Evolutionary conservation across 2,797 vertebrate genomes (phyloP).

Genomic region (Dallia pectoralis): DNA sequence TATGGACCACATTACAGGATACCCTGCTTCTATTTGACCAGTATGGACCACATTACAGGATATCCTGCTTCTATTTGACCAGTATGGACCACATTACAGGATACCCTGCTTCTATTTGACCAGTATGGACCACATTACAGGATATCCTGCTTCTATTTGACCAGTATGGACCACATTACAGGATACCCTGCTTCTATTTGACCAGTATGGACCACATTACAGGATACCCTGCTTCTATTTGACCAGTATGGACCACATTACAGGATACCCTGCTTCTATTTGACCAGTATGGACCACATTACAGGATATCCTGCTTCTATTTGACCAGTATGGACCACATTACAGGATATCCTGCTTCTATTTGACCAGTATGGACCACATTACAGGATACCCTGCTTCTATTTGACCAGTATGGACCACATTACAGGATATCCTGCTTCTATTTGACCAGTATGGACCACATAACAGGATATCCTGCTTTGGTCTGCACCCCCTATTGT

Average conservation of each 20-base stretch:
- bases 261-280: neutral
- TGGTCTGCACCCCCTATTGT: constrained; percentile 4
- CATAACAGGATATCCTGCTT: neutral
- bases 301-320: neutral
- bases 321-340: neutral
- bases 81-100: neutral
- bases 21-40: neutral
- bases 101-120: neutral
- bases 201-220: neutral
- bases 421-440: neutral
- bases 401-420: neutral
- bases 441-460: neutral
- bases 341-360: neutral
- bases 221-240: neutral
- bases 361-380: neutral
- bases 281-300: neutral
- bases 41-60: neutral
- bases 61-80: neutral
- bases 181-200: neutral
- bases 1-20: neutral
- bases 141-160: neutral
- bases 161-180: neutral
- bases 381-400: neutral
- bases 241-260: neutral
- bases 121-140: neutral